Evolutionary conservation across 1,140 invertebrate species (phyloP).

Genomic region (Uloborus diversus): DNA sequence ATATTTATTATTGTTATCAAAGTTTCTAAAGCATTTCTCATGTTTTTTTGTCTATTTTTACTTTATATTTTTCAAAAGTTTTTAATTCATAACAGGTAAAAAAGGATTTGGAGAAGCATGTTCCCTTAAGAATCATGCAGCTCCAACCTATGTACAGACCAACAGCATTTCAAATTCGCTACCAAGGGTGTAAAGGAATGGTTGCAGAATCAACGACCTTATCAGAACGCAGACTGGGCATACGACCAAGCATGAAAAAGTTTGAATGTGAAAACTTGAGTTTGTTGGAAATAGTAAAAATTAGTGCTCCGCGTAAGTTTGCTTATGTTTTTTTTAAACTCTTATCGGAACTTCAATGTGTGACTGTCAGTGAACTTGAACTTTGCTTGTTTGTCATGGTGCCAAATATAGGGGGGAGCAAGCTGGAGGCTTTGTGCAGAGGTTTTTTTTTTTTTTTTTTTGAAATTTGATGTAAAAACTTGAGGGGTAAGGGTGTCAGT

Average conservation of each 20-base stretch:
- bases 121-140: background rate
- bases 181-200: slow-evolving; percentile 62
- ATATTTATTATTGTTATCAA: too few relatives aligned
- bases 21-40: too few relatives aligned
- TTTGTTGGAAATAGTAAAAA: slow-evolving; percentile 64
- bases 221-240: slow-evolving; percentile 35
- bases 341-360: too few relatives aligned
- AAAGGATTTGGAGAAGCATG: slow-evolving; percentile 4
- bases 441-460: too few relatives aligned
- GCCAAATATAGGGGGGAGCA: too few relatives aligned
- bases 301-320: slow-evolving; percentile 61
- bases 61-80: background rate
- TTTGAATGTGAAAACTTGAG: slow-evolving; percentile 57
- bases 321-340: background rate
- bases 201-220: slow-evolving; percentile 60
- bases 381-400: too few relatives aligned
- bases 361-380: too few relatives aligned
- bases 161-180: slow-evolving; percentile 61
- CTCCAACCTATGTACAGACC: slow-evolving; percentile 20
- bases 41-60: background rate
- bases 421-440: too few relatives aligned
- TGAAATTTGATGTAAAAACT: too few relatives aligned
- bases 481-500: too few relatives aligned
- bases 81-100: background rate
- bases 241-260: slow-evolving; percentile 62